phyloP scores from a whole-genome alignment of 2,797 vertebrate genomes.

The Spizella passerina region DNA sequence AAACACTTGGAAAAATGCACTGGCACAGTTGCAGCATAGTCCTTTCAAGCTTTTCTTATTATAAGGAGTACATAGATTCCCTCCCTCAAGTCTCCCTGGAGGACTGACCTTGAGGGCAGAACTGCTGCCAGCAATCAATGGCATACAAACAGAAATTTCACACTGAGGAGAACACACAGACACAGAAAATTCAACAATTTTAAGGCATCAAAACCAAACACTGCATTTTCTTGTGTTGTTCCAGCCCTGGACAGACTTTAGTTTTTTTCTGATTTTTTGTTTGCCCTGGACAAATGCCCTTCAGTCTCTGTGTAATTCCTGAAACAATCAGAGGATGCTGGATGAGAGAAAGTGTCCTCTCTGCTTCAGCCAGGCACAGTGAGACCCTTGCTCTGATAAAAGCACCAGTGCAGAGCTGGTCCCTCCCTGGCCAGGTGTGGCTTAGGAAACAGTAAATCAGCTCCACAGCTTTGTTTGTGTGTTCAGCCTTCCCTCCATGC shows the following conservation, averaged over 20 bases:
- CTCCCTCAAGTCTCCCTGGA: neutral
- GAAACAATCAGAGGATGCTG: neutral
- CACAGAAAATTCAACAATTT: neutral
- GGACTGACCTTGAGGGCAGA: neutral
- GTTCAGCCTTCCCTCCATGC: neutral
- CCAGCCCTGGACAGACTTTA: neutral
- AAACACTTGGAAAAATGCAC: neutral
- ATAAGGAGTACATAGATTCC: neutral
- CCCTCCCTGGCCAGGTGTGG: neutral
- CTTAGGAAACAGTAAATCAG: neutral
- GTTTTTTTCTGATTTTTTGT: neutral
- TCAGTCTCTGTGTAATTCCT: neutral
- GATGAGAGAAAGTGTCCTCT: neutral
- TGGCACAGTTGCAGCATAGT: neutral
- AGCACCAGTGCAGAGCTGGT: neutral
- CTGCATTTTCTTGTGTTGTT: neutral
- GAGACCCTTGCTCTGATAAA: neutral
- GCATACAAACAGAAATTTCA: neutral
- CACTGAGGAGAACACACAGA: neutral
- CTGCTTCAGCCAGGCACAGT: neutral
- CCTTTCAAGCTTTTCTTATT: neutral
- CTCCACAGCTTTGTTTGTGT: neutral
- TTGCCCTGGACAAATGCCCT: neutral
- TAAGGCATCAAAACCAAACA: neutral
- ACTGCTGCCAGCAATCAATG: neutral